These are phyloP conservation scores for Onychorhynchus coronatus DNA, from an alignment of 2,113 vertebrate genomes.

Conservation along the genomic window DNA sequence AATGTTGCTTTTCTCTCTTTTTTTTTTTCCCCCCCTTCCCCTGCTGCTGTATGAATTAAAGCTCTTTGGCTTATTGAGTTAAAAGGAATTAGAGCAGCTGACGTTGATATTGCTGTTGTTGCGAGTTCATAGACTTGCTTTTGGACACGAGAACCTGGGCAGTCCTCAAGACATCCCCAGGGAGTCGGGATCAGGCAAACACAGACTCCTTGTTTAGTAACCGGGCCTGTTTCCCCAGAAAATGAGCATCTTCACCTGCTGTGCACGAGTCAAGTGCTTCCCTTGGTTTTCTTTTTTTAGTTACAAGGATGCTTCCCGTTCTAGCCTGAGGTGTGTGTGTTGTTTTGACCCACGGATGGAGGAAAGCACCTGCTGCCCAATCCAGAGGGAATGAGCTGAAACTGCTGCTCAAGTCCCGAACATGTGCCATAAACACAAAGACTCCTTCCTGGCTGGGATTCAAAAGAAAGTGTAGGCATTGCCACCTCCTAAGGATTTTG, in stretches of 20 bases:
- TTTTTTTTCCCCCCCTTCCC: neutral
- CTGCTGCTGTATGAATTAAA: conserved; percentile 47
- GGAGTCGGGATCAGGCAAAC: neutral
- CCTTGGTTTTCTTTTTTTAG: neutral
- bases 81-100: conserved; percentile 42
- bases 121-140: neutral
- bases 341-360: neutral
- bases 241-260: neutral
- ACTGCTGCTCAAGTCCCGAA: neutral
- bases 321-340: neutral
- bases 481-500: neutral
- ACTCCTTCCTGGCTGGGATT: neutral
- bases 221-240: neutral
- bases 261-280: neutral
- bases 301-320: neutral
- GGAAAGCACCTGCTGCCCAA: neutral
- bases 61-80: conserved; percentile 10
- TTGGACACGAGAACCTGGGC: neutral
- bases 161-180: neutral
- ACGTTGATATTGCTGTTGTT: neutral
- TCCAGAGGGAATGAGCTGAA: neutral
- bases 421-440: neutral
- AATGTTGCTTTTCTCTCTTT: neutral
- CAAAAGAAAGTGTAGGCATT: neutral
- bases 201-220: neutral